A percentile compares a stretch with the other conserved stretches of the same genome.
phyloP scores from a whole-genome alignment of 2,113 vertebrate species.

The Scatophagus argus region DNA sequence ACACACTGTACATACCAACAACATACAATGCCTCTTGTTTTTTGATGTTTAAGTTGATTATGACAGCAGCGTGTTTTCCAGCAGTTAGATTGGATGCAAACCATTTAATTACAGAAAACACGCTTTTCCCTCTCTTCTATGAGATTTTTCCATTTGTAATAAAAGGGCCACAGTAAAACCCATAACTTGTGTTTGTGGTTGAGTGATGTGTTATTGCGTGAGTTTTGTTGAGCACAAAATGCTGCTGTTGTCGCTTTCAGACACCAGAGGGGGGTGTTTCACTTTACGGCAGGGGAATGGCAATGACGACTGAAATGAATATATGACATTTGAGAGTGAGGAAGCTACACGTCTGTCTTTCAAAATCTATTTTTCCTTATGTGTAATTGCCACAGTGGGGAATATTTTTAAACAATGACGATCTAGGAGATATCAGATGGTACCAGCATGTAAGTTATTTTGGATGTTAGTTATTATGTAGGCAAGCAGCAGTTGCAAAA shows the following conservation, averaged over 20 bases:
- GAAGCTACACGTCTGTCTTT: background rate
- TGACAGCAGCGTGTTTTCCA: slow-evolving; percentile 27
- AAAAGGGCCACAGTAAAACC: slow-evolving; percentile 57
- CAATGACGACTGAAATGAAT: background rate
- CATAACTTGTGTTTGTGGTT: slow-evolving; percentile 4
- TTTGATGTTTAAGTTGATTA: slow-evolving; percentile 31
- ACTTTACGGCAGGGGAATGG: background rate
- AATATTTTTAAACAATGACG: background rate
- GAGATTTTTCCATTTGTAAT: slow-evolving; percentile 68
- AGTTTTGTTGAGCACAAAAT: background rate
- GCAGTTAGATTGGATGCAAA: background rate
- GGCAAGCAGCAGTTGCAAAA: slow-evolving; percentile 22
- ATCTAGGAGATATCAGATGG: background rate
- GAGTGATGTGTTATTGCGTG: slow-evolving; percentile 1
- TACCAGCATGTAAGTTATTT: background rate
- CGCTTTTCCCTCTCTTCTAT: background rate
- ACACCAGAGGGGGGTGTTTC: slow-evolving; percentile 40
- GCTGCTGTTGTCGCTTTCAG: slow-evolving; percentile 2
- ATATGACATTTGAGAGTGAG: background rate
- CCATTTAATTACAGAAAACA: slow-evolving; percentile 58
- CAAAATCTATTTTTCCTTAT: background rate
- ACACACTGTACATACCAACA: slow-evolving; percentile 64
- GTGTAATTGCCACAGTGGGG: too few relatives aligned
- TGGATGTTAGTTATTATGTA: background rate
- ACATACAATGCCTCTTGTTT: slow-evolving; percentile 36